These are phyloP conservation scores for Papilio glaucus DNA, from an alignment of 1,140 invertebrate genomes.

Conservation along the genomic window DNA sequence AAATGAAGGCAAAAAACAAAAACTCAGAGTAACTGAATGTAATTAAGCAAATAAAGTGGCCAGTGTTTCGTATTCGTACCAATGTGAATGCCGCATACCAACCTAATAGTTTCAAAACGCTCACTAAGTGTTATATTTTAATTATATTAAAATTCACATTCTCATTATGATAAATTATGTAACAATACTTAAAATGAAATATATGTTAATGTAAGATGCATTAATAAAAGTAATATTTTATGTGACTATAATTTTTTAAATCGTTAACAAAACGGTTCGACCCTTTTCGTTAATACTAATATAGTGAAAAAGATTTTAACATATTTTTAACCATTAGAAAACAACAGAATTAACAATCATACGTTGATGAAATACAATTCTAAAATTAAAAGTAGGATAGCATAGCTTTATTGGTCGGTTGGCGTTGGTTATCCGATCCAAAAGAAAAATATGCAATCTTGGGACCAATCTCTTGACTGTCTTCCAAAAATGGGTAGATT, in stretches of 20 bases:
- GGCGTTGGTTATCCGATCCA: too few species aligned
- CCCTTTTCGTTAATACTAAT: background rate
- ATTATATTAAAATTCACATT: background rate
- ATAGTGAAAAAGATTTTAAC: background rate
- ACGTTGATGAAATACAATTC: too few species aligned
- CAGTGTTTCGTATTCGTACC: constrained; percentile 17
- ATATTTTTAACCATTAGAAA: too few species aligned
- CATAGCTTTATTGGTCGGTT: too few species aligned
- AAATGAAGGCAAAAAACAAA: background rate
- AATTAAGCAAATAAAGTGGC: constrained; percentile 18
- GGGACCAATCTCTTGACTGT: too few species aligned
- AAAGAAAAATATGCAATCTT: too few species aligned
- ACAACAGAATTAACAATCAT: too few species aligned
- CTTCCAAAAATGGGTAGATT: too few species aligned
- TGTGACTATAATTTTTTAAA: background rate
- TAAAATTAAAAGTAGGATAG: too few species aligned
- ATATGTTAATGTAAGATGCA: background rate
- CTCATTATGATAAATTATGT: background rate
- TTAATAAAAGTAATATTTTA: background rate
- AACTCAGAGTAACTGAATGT: constrained; percentile 10
- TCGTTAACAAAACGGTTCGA: background rate
- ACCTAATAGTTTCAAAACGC: constrained; percentile 6
- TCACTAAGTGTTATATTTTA: background rate
- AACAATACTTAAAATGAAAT: background rate
- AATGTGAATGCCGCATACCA: constrained; percentile 16